phyloP scores from a whole-genome alignment of 1,140 invertebrate genomes.

The Drosophila sechellia region DNA sequence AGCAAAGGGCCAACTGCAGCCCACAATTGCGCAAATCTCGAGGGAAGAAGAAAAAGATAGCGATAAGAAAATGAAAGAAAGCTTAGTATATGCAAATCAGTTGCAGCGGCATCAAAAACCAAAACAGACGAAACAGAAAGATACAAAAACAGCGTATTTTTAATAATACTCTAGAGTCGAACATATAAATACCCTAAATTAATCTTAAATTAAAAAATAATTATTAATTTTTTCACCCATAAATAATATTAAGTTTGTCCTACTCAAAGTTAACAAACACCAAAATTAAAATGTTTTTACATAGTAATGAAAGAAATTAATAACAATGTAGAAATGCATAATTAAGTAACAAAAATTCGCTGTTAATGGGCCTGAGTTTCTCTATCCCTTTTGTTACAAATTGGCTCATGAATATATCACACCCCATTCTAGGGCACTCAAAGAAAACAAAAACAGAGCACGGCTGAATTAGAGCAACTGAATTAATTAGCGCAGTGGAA shows the following conservation, averaged over 20 bases:
- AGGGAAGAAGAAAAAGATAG: conserved; percentile 3
- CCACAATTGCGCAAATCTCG: conserved; percentile 60
- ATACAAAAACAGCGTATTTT: conserved; percentile 3
- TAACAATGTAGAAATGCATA: neutral
- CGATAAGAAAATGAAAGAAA: neutral
- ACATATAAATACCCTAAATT: neutral
- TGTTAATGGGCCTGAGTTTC: conserved; percentile 8
- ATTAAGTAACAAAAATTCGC: conserved; percentile 8
- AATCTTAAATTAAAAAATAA: too few species aligned
- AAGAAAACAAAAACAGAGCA: conserved; percentile 38
- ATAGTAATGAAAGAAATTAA: neutral
- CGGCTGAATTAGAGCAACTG: conserved; percentile 76
- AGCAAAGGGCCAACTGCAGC: conserved; percentile 49
- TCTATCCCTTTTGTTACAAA: conserved; percentile 2
- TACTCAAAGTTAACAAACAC: too few species aligned
- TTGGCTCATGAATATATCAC: conserved; percentile 1
- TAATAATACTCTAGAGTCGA: neutral
- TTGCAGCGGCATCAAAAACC: conserved; percentile 25
- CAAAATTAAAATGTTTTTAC: too few species aligned
- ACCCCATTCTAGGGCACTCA: conserved; percentile 25
- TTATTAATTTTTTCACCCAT: too few species aligned
- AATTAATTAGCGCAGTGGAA: conserved; percentile 74
- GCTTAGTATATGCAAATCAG: conserved; percentile 53
- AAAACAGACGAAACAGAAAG: conserved; percentile 12
- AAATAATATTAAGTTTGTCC: too few species aligned